Base-by-base conservation (phyloP, 2,797 vertebrate genomes). In the Discoglossus pictus region DNA sequence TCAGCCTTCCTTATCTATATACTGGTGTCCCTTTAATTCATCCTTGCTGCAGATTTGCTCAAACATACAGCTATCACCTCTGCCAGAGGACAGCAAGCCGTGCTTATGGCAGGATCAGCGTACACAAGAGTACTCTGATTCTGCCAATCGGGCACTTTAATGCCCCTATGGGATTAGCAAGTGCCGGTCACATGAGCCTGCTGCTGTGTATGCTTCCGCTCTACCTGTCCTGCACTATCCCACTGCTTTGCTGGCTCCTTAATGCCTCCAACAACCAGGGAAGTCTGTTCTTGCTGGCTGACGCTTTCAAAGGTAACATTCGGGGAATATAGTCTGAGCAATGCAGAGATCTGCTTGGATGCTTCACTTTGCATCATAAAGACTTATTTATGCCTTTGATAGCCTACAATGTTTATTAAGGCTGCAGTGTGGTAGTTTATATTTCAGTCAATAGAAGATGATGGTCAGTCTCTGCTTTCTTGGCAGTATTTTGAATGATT, bases 121-220 rank as follows among this genome's bases (percentile, higher is more conserved):
- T 39, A 15, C 6, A 25, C 53, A 35, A 7, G 7, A 25, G 24
- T 46, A 9, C 10, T 27, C 10, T 15, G 15, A 4, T 54, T 53
- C 36, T 64, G 39, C 62, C 51, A 54, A 31, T 9, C 3, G 40
- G 18, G 40, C 62, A 46, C 15, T 43, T 31, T 65, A 55, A 47
- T 55, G 18, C 4, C n/a, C 51, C 51, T 15, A 7, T 21, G 51
- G 38, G 27, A 46, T 38, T 36, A 10, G 18, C 7, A 25, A 48
- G 51, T 40, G 20, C 17, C 16, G 12, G 64, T 50, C 53, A 65
- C 62, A 58, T 66, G 64, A 47, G 12, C 17, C 12, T 11, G 43
- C 34, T 2, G 2, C 1, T 58, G 15, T 58, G 17, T 11, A 27
- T 48, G 27, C 23, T 56, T 47, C 42, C 15, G 34, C 53, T 15